Evolutionary conservation across 1,140 invertebrate species (phyloP).

Genomic region (Drosophila sucinea): DNA sequence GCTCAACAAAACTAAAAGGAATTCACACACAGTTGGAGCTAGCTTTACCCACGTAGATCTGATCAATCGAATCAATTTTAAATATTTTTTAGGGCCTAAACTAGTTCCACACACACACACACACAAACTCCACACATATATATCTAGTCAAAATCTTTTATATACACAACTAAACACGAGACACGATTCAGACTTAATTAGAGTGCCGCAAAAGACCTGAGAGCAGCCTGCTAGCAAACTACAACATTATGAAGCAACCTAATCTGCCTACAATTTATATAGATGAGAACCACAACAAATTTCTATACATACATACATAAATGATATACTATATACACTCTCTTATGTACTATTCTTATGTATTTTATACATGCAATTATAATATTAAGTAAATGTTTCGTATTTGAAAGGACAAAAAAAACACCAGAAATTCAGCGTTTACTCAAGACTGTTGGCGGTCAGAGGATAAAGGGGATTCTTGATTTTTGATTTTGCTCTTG

Average conservation of each 20-base stretch:
- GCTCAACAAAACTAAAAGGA: conserved; percentile 52
- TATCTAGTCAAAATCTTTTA: conserved; percentile 73
- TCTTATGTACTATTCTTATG: conserved; percentile 82
- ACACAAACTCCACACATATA: conserved; percentile 15
- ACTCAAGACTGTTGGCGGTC: neutral
- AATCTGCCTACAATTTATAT: conserved; percentile 79
- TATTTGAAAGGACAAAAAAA: conserved; percentile 42
- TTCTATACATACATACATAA: conserved; percentile 61
- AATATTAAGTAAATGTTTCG: conserved; percentile 75
- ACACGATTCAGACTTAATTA: neutral
- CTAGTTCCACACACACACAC: neutral
- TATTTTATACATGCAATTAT: conserved; percentile 81
- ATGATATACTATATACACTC: conserved; percentile 66
- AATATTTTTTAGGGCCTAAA: neutral
- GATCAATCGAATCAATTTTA: neutral
- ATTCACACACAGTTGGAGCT: conserved; percentile 19
- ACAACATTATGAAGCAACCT: conserved; percentile 58
- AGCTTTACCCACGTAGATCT: neutral
- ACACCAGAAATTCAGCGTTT: conserved; percentile 1
- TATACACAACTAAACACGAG: neutral
- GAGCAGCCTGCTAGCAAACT: conserved; percentile 23
- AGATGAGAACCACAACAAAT: conserved; percentile 35
- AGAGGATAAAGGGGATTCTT: neutral
- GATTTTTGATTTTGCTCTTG: neutral
- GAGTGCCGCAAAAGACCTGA: conserved; percentile 22